Percentiles rank a stretch among this genome's conserved stretches.
These are phyloP conservation scores for Scaptomyza montana DNA, from an alignment of 1,140 invertebrate genomes.

Conservation along the genomic window DNA sequence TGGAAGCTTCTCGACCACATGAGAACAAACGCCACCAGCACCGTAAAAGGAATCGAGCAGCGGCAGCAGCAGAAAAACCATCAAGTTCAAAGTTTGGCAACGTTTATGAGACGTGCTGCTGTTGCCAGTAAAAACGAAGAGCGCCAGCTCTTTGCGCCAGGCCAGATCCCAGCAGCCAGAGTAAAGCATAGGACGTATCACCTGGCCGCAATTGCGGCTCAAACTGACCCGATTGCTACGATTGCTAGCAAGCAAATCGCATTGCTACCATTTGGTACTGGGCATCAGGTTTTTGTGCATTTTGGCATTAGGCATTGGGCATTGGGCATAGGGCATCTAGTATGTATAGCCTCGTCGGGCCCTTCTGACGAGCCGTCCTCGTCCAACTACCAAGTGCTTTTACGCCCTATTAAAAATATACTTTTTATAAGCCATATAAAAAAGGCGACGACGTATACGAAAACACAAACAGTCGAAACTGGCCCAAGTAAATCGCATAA, in stretches of 20 bases:
- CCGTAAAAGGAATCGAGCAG: constrained; percentile 64
- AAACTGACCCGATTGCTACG: too few species aligned
- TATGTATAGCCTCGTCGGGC: not conserved
- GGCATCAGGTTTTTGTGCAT: too few species aligned
- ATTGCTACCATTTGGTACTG: constrained; percentile 4
- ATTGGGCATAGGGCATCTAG: not conserved
- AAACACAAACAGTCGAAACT: constrained; percentile 21
- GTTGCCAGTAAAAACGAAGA: constrained; percentile 76
- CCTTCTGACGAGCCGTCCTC: constrained; percentile 5
- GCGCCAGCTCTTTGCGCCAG: constrained; percentile 12
- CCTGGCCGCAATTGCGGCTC: not conserved
- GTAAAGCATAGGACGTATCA: not conserved
- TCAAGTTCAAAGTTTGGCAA: constrained; percentile 81
- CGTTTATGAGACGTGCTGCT: constrained; percentile 70
- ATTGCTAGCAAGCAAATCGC: not conserved
- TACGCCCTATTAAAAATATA: constrained; percentile 82
- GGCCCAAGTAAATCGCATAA: constrained; percentile 61
- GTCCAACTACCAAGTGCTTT: constrained; percentile 75
- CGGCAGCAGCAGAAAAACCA: constrained; percentile 51
- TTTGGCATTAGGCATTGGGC: not conserved
- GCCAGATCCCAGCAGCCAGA: constrained; percentile 4
- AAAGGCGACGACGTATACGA: constrained; percentile 33
- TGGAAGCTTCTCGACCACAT: constrained; percentile 32
- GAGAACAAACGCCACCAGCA: constrained; percentile 62
- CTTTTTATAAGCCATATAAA: constrained; percentile 82